phyloP scores from a whole-genome alignment of 1,140 invertebrate species.

The Drosophila kohkoa region DNA sequence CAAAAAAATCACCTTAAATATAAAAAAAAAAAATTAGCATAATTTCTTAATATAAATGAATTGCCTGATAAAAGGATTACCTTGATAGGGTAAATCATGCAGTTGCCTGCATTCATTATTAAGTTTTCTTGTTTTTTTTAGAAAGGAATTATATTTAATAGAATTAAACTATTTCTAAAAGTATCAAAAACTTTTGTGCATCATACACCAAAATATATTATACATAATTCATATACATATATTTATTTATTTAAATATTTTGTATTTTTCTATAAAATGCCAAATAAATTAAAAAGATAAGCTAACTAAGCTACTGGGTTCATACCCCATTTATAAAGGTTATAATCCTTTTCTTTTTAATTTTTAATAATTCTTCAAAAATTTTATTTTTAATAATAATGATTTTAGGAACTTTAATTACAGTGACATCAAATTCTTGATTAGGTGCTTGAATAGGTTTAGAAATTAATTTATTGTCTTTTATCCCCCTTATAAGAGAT shows the following conservation, averaged over 20 bases:
- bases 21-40: constrained; percentile 62
- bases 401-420: constrained; percentile 85
- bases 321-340: constrained; percentile 85
- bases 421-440: constrained; percentile 85
- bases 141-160: constrained; percentile 84
- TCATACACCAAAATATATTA: constrained; percentile 86
- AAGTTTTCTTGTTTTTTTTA: constrained; percentile 26
- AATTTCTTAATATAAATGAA: constrained; percentile 81
- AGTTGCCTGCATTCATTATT: constrained; percentile 43
- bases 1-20: constrained; percentile 56
- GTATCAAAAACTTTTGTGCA: constrained; percentile 86
- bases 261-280: neutral
- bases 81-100: constrained; percentile 86
- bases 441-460: constrained; percentile 86
- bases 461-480: constrained; percentile 86
- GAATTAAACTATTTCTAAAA: constrained; percentile 86
- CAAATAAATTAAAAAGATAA: constrained; percentile 79
- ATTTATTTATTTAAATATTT: neutral
- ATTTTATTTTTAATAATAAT: constrained; percentile 85
- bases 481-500: constrained; percentile 85
- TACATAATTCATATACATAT: constrained; percentile 13
- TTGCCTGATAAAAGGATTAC: constrained; percentile 86
- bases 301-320: constrained; percentile 85
- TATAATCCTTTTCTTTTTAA: constrained; percentile 85
- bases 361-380: constrained; percentile 84